Percentiles rank a stretch among this genome's conserved stretches.
These are phyloP conservation scores for Notodonta ziczac DNA, from an alignment of 2,888 invertebrate species.

Conservation along the genomic window DNA sequence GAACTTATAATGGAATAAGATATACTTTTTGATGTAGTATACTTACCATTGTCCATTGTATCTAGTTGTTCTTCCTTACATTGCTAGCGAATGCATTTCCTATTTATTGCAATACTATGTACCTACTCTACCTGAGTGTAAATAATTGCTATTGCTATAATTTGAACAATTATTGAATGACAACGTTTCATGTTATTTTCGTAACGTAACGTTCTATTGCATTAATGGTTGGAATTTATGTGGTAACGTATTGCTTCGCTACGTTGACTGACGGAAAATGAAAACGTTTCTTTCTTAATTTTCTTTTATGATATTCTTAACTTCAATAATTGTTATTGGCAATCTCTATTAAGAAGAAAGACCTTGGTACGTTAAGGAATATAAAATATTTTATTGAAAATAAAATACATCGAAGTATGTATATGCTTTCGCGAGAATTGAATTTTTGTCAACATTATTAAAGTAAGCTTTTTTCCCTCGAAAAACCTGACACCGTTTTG, in stretches of 20 bases:
- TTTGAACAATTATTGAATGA: background rate
- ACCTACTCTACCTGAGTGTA: background rate
- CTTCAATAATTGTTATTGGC: background rate
- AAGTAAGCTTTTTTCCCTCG: no score
- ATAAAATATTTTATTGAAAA: background rate
- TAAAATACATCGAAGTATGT: background rate
- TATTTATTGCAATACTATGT: background rate
- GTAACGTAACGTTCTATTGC: slow-evolving; percentile 1
- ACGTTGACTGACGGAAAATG: background rate
- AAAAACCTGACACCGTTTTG: no score
- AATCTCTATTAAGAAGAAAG: background rate
- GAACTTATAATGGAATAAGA: no score
- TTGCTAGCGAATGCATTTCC: background rate
- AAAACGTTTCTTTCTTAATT: background rate
- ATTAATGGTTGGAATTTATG: background rate
- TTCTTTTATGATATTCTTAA: background rate
- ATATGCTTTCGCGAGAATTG: no score
- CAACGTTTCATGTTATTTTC: background rate
- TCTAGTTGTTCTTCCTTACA: no score
- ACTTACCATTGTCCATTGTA: no score
- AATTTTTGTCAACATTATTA: no score
- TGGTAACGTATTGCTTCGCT: background rate
- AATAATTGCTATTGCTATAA: slow-evolving; percentile 1
- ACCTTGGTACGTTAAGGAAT: background rate
- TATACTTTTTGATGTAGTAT: no score